A percentile compares a stretch with the other conserved stretches of the same genome.
phyloP scores from a whole-genome alignment of 2,113 vertebrate genomes.

The Odontophorus gujanensis region DNA sequence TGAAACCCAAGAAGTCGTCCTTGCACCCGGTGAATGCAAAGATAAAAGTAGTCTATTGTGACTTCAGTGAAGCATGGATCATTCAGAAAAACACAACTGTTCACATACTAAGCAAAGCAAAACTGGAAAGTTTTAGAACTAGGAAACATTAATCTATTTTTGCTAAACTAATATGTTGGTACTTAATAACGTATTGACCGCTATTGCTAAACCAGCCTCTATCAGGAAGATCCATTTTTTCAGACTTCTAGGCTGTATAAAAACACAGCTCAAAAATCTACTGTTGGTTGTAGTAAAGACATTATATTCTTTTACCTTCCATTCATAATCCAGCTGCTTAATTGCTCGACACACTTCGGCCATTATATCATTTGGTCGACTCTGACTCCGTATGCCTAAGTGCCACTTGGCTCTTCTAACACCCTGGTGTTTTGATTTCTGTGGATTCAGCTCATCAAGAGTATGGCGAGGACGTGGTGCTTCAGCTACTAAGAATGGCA shows the following conservation, averaged over 20 bases:
- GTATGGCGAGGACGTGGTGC: slow-evolving; percentile 90
- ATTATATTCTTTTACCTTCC: slow-evolving; percentile 88
- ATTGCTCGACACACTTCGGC: slow-evolving; percentile 97
- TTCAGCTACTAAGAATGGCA: slow-evolving; percentile 92
- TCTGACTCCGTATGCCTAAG: slow-evolving; percentile 96
- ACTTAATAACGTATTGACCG: too few species aligned
- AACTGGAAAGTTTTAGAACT: too few species aligned
- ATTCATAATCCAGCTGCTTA: slow-evolving; percentile 97
- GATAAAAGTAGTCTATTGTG: too few species aligned
- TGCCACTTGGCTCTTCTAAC: slow-evolving; percentile 97
- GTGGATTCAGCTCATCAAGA: slow-evolving; percentile 95
- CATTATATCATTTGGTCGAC: slow-evolving; percentile 97
- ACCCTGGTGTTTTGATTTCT: slow-evolving; percentile 97
- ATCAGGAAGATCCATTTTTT: background rate
- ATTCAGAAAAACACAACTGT: too few species aligned
- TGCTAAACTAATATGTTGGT: too few species aligned
- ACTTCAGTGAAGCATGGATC: too few species aligned
- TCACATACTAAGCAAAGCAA: too few species aligned
- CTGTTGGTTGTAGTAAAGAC: background rate
- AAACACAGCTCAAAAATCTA: background rate
- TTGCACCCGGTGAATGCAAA: too few species aligned
- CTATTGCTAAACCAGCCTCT: too few species aligned
- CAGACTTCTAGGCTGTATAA: background rate
- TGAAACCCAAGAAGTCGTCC: too few species aligned
- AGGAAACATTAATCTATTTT: too few species aligned